phyloP scores from a whole-genome alignment of 2,888 invertebrate species.

The Mesoligia furuncula region DNA sequence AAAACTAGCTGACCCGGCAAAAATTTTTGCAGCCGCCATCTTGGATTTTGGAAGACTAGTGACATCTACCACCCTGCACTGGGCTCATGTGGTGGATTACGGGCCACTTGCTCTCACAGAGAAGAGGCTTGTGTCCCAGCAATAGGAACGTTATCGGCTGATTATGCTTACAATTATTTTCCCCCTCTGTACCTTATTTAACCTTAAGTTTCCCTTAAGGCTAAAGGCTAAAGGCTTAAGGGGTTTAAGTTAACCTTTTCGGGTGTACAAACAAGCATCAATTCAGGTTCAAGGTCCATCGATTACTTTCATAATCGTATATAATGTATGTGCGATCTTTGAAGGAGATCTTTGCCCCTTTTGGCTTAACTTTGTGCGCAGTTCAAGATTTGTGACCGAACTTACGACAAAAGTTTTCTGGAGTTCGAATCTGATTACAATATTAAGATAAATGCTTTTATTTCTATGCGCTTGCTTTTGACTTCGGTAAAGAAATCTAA shows the following conservation, averaged over 20 bases:
- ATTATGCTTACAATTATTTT: background rate
- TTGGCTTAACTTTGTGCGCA: constrained; percentile 30
- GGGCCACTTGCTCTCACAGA: too few relatives aligned
- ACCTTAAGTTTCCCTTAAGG: too few relatives aligned
- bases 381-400: constrained; percentile 53
- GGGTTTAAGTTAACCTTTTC: too few relatives aligned
- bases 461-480: constrained; percentile 43
- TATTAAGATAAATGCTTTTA: constrained; percentile 52
- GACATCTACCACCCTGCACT: too few relatives aligned
- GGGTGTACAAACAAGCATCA: constrained; percentile 26
- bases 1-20: too few relatives aligned
- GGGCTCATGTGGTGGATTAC: too few relatives aligned
- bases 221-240: too few relatives aligned
- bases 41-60: too few relatives aligned
- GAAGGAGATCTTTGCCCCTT: constrained; percentile 35
- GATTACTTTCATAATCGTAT: constrained; percentile 42
- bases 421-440: constrained; percentile 47
- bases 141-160: too few relatives aligned
- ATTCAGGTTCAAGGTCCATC: constrained; percentile 50
- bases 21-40: too few relatives aligned
- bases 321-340: constrained; percentile 25
- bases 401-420: constrained; percentile 44
- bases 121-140: too few relatives aligned
- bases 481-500: background rate
- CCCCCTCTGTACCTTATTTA: background rate